Percentiles rank a stretch among this genome's conserved stretches.
These are phyloP conservation scores for Catocala sponsa DNA, from an alignment of 2,888 invertebrate genomes.

Conservation along the genomic window DNA sequence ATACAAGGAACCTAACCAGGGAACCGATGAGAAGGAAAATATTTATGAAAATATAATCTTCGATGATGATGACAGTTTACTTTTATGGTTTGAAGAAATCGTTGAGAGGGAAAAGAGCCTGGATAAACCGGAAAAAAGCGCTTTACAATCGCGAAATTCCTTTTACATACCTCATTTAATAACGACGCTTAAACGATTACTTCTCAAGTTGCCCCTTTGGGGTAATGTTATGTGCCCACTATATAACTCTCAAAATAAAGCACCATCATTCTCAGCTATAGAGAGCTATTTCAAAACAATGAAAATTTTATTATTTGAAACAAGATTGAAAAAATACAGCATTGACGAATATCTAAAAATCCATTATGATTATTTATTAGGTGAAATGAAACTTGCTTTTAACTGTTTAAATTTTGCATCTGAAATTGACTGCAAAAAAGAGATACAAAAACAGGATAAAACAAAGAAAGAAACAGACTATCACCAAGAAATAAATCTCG, in stretches of 20 bases:
- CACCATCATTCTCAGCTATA: background rate
- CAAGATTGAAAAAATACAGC: constrained; percentile 28
- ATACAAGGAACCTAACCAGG: constrained; percentile 15
- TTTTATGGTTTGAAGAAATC: constrained; percentile 17
- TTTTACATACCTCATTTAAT: constrained; percentile 36
- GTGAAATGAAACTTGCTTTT: background rate
- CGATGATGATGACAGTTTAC: constrained; percentile 1
- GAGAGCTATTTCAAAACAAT: constrained; percentile 3
- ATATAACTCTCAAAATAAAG: background rate
- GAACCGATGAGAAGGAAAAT: constrained; percentile 1
- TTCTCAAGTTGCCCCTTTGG: background rate
- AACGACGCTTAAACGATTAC: constrained; percentile 7
- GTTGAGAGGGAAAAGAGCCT: constrained; percentile 33
- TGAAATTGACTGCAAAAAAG: background rate
- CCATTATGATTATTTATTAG: background rate
- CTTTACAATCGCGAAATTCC: constrained; percentile 30
- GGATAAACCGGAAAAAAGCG: constrained; percentile 27
- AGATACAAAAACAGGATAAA: background rate
- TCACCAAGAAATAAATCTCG: constrained; percentile 28
- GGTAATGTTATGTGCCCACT: background rate
- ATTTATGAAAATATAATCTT: constrained; percentile 1
- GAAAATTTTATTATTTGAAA: background rate
- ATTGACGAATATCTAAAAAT: constrained; percentile 5
- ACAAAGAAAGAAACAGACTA: constrained; percentile 14
- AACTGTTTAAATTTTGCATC: constrained; percentile 6